Conservation (phyloP, 2,797 vertebrate species). For the Acrocephalus scirpaceus region DNA sequence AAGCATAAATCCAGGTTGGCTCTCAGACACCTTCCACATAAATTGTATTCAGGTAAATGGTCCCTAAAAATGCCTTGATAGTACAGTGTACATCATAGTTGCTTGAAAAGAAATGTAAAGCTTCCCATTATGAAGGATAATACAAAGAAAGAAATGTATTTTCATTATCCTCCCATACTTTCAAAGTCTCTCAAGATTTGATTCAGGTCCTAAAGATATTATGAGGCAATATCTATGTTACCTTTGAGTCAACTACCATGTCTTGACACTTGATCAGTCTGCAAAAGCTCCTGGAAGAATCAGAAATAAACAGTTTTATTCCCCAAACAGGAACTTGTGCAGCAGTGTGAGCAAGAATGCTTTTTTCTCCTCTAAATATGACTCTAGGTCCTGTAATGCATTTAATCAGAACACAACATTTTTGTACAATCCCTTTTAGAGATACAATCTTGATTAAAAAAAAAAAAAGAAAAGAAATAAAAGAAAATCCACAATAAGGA, state of each 20-base stretch:
- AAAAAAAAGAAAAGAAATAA: neutral
- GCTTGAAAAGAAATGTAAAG: conserved; percentile 61
- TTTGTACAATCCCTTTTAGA: neutral
- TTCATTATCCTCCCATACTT: conserved; percentile 65
- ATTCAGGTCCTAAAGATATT: conserved; percentile 56
- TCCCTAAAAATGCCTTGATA: conserved; percentile 63
- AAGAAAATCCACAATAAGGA: neutral
- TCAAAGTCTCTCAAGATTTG: conserved; percentile 55
- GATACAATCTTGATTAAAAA: neutral
- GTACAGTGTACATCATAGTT: conserved; percentile 42
- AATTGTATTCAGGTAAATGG: conserved; percentile 67
- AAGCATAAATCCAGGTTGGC: conserved; percentile 57
- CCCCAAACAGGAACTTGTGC: neutral
- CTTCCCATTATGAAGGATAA: conserved; percentile 61
- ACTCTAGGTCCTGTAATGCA: neutral
- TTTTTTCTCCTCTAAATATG: conserved; percentile 6
- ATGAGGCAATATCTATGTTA: conserved; percentile 47
- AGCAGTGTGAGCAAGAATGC: neutral
- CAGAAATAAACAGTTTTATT: conserved; percentile 63
- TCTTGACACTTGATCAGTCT: conserved; percentile 63
- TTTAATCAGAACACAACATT: conserved; percentile 7
- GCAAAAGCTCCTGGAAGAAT: conserved; percentile 51
- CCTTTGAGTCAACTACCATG: conserved; percentile 61
- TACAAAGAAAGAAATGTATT: conserved; percentile 56
- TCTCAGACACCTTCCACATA: conserved; percentile 32